Evolutionary conservation across 2,113 vertebrate genomes (phyloP).

Genomic region (Trematomus loennbergii): DNA sequence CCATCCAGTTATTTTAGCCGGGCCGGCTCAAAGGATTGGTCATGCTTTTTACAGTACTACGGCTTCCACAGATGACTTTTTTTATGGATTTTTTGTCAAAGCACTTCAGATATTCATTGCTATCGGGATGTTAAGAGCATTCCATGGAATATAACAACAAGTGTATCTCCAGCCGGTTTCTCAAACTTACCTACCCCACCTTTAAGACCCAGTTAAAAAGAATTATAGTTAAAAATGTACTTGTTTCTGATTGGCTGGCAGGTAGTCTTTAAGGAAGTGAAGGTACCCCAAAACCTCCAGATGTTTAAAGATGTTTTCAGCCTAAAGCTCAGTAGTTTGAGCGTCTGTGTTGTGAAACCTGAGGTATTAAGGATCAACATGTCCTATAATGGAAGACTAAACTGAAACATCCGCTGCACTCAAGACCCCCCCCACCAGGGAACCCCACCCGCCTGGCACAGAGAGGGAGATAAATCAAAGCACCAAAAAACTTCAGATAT

Average conservation of each 20-base stretch:
- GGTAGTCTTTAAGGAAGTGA: neutral
- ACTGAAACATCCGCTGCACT: conserved; percentile 7
- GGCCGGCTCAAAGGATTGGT: too few species aligned
- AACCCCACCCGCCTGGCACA: conserved; percentile 31
- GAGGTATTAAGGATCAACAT: conserved; percentile 40
- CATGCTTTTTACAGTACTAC: too few species aligned
- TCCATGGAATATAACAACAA: too few species aligned
- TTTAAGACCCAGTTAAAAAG: neutral
- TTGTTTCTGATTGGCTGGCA: neutral
- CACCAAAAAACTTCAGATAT: neutral
- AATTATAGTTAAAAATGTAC: too few species aligned
- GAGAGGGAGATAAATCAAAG: conserved; percentile 21
- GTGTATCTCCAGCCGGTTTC: too few species aligned
- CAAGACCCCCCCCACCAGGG: neutral
- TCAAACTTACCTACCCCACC: too few species aligned
- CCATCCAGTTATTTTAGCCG: too few species aligned
- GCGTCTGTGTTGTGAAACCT: neutral
- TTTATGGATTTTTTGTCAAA: too few species aligned
- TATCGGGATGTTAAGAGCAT: too few species aligned
- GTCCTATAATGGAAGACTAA: neutral
- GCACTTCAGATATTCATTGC: too few species aligned
- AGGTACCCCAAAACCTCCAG: too few species aligned
- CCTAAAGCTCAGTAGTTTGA: neutral
- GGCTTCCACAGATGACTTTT: too few species aligned
- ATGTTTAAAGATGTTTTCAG: neutral